phyloP scores from a whole-genome alignment of 2,888 invertebrate species.

The Sisyra nigra region DNA sequence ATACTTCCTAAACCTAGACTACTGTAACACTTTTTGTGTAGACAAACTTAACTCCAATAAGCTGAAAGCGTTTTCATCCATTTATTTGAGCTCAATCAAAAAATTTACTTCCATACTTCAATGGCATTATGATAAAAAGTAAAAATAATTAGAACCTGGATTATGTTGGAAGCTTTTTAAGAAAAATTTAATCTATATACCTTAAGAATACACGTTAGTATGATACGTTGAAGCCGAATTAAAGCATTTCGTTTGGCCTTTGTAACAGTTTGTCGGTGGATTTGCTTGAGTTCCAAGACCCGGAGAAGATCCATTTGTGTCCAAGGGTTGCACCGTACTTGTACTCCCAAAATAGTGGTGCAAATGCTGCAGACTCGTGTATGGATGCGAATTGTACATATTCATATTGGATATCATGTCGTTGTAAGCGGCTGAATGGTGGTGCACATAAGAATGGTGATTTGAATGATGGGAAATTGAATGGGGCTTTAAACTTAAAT shows the following conservation, averaged over 20 bases:
- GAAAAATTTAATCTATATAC: too few relatives aligned
- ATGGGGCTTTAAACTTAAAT: slow-evolving; percentile 20
- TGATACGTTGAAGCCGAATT: neutral
- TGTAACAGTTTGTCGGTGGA: slow-evolving; percentile 2
- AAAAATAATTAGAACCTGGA: too few relatives aligned
- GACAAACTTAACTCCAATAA: too few relatives aligned
- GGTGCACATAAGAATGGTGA: slow-evolving; percentile 12
- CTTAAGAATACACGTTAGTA: slow-evolving; percentile 5
- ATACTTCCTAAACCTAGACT: too few relatives aligned
- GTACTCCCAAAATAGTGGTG: slow-evolving; percentile 8
- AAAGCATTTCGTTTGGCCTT: slow-evolving; percentile 7
- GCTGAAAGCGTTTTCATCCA: too few relatives aligned
- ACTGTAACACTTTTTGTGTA: too few relatives aligned
- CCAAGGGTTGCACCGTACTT: neutral
- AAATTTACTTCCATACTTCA: too few relatives aligned
- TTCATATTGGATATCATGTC: slow-evolving; percentile 24
- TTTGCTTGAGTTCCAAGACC: too few relatives aligned
- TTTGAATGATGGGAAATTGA: slow-evolving; percentile 20
- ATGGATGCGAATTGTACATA: slow-evolving; percentile 6
- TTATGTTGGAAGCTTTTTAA: too few relatives aligned
- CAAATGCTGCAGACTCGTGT: slow-evolving; percentile 9
- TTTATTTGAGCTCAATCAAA: too few relatives aligned
- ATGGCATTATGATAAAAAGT: too few relatives aligned
- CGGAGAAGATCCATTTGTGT: too few relatives aligned
- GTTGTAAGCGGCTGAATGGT: slow-evolving; percentile 19